Evolutionary conservation across 2,797 vertebrate genomes (phyloP).

Genomic region (Distichodus sexfasciatus): DNA sequence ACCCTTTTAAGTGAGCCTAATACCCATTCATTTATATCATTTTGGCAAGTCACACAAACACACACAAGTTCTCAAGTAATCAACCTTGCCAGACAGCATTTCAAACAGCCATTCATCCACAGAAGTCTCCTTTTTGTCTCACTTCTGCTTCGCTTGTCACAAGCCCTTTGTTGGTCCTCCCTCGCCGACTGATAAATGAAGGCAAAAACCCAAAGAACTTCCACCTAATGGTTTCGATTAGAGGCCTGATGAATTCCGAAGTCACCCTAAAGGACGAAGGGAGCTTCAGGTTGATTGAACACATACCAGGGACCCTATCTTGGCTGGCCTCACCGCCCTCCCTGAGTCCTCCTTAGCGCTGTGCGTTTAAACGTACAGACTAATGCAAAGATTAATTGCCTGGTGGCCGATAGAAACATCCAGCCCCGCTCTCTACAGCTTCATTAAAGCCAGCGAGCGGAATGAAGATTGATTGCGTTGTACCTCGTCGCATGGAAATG

Average conservation of each 20-base stretch:
- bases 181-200: slow-evolving; percentile 33
- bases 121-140: neutral
- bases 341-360: slow-evolving; percentile 32
- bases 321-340: slow-evolving; percentile 16
- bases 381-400: slow-evolving; percentile 63
- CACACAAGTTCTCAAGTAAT: no score
- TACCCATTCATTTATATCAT: neutral
- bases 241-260: slow-evolving; percentile 52
- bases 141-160: slow-evolving; percentile 34
- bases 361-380: slow-evolving; percentile 47
- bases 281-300: slow-evolving; percentile 41
- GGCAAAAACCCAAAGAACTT: slow-evolving; percentile 44
- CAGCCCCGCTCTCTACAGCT: slow-evolving; percentile 42
- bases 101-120: neutral
- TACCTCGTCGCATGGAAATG: slow-evolving; percentile 38
- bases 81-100: neutral
- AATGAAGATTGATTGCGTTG: slow-evolving; percentile 56
- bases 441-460: slow-evolving; percentile 45
- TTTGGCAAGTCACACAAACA: no score
- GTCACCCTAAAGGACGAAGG: slow-evolving; percentile 35
- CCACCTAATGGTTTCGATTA: slow-evolving; percentile 43
- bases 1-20: no score
- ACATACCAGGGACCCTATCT: slow-evolving; percentile 24
- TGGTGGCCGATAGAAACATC: slow-evolving; percentile 53
- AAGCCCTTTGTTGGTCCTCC: slow-evolving; percentile 36